Evolutionary conservation across 2,888 invertebrate genomes (phyloP).

Genomic region (Antheraea yamamai): DNA sequence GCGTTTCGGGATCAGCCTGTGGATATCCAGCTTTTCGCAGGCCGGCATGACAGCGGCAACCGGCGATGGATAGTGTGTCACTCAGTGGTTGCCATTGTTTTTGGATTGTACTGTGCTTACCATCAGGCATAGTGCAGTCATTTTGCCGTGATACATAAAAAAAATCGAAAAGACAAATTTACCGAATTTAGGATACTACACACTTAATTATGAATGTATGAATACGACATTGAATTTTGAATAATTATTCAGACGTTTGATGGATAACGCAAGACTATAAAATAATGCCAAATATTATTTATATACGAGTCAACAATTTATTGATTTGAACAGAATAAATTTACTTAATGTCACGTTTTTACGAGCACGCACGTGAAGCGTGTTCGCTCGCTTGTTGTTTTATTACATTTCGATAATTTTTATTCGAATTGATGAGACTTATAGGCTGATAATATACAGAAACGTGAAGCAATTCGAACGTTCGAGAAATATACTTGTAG

Average conservation of each 20-base stretch:
- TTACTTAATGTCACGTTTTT: neutral
- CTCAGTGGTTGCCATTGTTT: too few species aligned
- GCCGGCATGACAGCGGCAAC: too few species aligned
- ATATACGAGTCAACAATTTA: neutral
- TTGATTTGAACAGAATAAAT: neutral
- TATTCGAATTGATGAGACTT: neutral
- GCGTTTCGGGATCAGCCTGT: too few species aligned
- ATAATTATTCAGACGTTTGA: conserved; percentile 3
- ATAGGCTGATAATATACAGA: neutral
- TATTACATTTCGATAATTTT: neutral
- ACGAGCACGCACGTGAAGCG: neutral
- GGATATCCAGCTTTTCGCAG: too few species aligned
- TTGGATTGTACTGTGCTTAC: too few species aligned
- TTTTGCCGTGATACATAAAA: too few species aligned
- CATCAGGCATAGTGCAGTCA: too few species aligned
- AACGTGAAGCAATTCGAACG: neutral
- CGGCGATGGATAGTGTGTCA: too few species aligned
- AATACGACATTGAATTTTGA: neutral
- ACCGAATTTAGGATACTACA: conserved; percentile 18
- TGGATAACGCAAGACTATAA: neutral
- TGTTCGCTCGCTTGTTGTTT: neutral
- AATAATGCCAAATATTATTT: conserved; percentile 5
- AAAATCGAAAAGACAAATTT: neutral
- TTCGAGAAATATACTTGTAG: too few species aligned
- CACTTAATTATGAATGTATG: conserved; percentile 18